A percentile compares a stretch with the other conserved stretches of the same genome.
phyloP scores from a whole-genome alignment of 2,113 vertebrate genomes.

The Dendropsophus ebraccatus region DNA sequence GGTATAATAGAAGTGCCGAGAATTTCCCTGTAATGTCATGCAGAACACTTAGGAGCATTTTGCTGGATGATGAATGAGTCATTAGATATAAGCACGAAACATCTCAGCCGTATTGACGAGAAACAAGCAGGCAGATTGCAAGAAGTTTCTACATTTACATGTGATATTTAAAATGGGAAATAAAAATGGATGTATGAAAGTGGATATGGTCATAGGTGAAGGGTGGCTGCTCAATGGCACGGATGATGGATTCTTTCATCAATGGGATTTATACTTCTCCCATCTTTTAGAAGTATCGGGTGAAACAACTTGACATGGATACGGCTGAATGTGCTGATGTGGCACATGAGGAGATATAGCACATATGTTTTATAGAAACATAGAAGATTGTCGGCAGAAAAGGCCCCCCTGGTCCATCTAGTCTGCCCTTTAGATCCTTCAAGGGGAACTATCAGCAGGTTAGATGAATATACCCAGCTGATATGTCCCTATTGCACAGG shows the following conservation, averaged over 20 bases:
- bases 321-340: background rate
- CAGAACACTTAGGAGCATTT: conserved; percentile 2
- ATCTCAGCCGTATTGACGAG: conserved; percentile 1
- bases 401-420: too few species aligned
- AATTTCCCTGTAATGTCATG: background rate
- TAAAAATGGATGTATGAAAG: background rate
- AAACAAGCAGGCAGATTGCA: conserved; percentile 35
- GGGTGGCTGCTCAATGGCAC: background rate
- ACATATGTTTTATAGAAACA: too few species aligned
- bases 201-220: background rate
- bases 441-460: too few species aligned
- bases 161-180: background rate
- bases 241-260: background rate
- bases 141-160: conserved; percentile 6
- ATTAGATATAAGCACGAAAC: conserved; percentile 14
- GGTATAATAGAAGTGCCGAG: background rate
- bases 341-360: too few species aligned
- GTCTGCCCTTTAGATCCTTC: too few species aligned
- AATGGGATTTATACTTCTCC: background rate
- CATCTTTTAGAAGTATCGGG: background rate
- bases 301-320: background rate
- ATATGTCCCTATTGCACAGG: too few species aligned
- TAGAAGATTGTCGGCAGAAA: too few species aligned
- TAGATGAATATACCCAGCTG: too few species aligned
- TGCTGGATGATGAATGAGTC: conserved; percentile 11